Base-by-base conservation (phyloP, 2,113 vertebrate genomes). In the Notarius quadriscutis region DNA sequence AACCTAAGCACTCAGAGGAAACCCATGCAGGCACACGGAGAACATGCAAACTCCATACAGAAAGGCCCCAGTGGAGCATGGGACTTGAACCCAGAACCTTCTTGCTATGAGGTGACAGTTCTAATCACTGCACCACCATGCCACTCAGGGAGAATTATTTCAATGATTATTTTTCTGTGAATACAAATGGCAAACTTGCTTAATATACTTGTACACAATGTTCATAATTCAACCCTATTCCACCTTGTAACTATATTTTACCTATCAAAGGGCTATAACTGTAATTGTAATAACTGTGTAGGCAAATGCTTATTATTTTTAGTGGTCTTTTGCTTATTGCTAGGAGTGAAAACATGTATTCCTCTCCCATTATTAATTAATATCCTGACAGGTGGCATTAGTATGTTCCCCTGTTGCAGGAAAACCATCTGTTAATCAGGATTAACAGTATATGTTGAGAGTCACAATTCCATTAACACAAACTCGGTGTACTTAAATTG, bases 381-480 rank as follows among this genome's bases (percentile, higher is more conserved):
- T 81, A 80, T 88, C 80, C 83, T 90, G 87, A 88, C 87, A 90
- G 82, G 85, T 85, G 84, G 87, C 82, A 84, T 84, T 87, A 90
- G 67, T 67, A 55, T 87, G 87, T 80, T 88, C 84, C 85, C 85
- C 51, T 83, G 85, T 88, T 79, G 86, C 77, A 85, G 87, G 27
- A 57, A 87, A 87, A 69, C 85, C 89, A 88, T 90, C 85, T 90
- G 89, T 87, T 90, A 85, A 82, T 88, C 58, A 69, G 77, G 55
- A 84, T 81, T 88, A 84, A 58, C 9, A 2, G 77, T 77, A 85
- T 88, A 85, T 88, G 89, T 65, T 81, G 4, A 72, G 83, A 90
- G 72, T 90, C 81, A 85, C 41, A 87, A 83, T 58, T 85, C 34
- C 81, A 63, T 86, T 57, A 86, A 77, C 85, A 85, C 69, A 60